Conservation (phyloP, 1,140 invertebrate genomes). For the Neomicropteryx cornuta region DNA sequence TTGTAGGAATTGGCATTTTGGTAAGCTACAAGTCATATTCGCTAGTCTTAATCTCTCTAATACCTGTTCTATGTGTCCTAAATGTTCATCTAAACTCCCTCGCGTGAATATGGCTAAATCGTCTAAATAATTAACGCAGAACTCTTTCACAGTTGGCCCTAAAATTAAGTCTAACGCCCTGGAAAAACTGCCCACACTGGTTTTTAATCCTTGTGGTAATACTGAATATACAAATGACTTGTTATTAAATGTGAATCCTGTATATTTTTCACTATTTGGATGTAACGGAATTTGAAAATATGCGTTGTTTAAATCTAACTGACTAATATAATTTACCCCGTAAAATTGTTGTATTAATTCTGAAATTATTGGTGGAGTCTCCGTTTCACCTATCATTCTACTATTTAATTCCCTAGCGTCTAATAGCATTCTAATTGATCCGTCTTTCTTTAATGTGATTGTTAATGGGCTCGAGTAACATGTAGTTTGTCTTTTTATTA, state of each 20-base stretch:
- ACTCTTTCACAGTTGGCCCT: not conserved
- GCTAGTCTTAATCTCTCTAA: not conserved
- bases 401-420: too few relatives aligned
- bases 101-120: not conserved
- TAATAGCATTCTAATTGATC: too few relatives aligned
- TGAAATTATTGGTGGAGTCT: too few relatives aligned
- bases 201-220: not conserved
- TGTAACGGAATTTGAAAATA: not conserved
- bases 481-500: too few relatives aligned
- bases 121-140: not conserved
- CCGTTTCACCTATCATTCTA: too few relatives aligned
- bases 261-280: not conserved
- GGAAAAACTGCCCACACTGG: not conserved
- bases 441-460: too few relatives aligned
- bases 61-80: not conserved
- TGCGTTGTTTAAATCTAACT: too few relatives aligned
- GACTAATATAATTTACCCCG: too few relatives aligned
- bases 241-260: not conserved
- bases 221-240: not conserved
- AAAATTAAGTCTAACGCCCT: not conserved
- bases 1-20: not conserved
- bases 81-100: not conserved
- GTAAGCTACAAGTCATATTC: not conserved
- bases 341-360: too few relatives aligned
- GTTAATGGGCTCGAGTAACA: too few relatives aligned